These are phyloP conservation scores for Calcarius lapponicus DNA, from an alignment of 2,797 vertebrate genomes.

Conservation along the genomic window DNA sequence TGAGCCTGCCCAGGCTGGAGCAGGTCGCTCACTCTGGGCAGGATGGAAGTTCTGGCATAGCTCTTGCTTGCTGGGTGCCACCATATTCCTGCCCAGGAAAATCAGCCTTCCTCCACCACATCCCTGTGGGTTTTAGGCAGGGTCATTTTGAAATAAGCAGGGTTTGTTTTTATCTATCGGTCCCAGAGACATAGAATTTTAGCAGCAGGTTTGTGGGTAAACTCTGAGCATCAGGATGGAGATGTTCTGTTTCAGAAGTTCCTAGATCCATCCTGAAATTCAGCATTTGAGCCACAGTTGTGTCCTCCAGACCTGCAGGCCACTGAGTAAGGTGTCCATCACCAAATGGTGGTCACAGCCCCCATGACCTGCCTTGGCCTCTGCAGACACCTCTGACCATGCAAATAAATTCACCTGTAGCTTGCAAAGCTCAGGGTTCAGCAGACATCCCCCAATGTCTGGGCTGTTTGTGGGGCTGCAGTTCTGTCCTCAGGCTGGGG, in stretches of 20 bases:
- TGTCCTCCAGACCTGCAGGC: not conserved
- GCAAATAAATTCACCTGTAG: not conserved
- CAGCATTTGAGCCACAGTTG: rapidly evolving
- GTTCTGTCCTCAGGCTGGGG: not conserved
- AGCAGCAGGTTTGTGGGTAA: not conserved
- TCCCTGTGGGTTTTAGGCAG: not conserved
- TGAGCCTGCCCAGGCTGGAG: not conserved
- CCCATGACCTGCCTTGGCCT: not conserved
- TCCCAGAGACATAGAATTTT: not conserved
- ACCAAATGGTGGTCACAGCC: not conserved
- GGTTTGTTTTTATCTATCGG: not conserved
- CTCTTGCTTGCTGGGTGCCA: not conserved
- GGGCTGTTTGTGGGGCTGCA: not conserved
- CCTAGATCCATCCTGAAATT: not conserved
- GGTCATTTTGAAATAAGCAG: not conserved
- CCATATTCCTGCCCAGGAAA: not conserved
- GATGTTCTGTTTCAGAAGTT: not conserved
- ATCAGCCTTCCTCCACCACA: not conserved
- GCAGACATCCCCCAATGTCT: not conserved
- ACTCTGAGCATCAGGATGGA: not conserved
- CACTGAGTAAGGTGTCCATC: not conserved
- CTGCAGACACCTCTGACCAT: not conserved
- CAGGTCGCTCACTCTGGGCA: not conserved
- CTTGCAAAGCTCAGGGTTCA: not conserved
- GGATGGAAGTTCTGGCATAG: not conserved